Evolutionary conservation across 2,888 invertebrate genomes (phyloP).

Genomic region (Ennomos quercinarius): DNA sequence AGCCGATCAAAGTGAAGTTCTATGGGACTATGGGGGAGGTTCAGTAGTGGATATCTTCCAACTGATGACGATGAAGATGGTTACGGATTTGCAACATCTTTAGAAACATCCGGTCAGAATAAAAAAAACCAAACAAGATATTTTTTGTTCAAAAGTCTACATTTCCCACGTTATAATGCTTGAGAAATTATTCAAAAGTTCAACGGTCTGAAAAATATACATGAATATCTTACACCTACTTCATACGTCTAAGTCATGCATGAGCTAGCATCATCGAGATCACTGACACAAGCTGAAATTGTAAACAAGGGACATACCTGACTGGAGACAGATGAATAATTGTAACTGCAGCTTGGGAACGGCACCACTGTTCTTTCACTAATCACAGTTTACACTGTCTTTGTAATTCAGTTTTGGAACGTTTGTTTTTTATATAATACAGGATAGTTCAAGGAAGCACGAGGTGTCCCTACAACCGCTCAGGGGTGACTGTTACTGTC

Average conservation of each 20-base stretch:
- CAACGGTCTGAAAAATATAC: conserved; percentile 15
- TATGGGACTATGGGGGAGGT: too few species aligned
- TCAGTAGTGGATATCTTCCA: too few species aligned
- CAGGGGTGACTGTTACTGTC: conserved; percentile 83
- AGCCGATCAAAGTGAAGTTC: too few species aligned
- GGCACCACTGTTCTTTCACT: conserved; percentile 50
- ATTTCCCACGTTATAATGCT: conserved; percentile 7
- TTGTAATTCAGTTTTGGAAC: conserved; percentile 53
- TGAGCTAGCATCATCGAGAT: conserved; percentile 64
- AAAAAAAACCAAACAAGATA: neutral
- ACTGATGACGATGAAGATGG: neutral
- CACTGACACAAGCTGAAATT: conserved; percentile 59
- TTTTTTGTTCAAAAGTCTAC: neutral
- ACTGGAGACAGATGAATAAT: conserved; percentile 41
- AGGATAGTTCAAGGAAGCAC: conserved; percentile 52
- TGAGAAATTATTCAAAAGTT: conserved; percentile 17
- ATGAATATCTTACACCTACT: conserved; percentile 31
- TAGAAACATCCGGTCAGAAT: neutral
- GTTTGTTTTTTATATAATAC: conserved; percentile 68
- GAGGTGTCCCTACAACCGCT: conserved; percentile 67
- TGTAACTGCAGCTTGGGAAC: conserved; percentile 24
- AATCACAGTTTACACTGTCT: conserved; percentile 58
- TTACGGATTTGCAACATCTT: neutral
- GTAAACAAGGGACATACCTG: conserved; percentile 65
- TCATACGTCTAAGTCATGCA: conserved; percentile 52